Base-by-base conservation (phyloP, 2,888 invertebrate genomes). In the Ectemnius continuus region DNA sequence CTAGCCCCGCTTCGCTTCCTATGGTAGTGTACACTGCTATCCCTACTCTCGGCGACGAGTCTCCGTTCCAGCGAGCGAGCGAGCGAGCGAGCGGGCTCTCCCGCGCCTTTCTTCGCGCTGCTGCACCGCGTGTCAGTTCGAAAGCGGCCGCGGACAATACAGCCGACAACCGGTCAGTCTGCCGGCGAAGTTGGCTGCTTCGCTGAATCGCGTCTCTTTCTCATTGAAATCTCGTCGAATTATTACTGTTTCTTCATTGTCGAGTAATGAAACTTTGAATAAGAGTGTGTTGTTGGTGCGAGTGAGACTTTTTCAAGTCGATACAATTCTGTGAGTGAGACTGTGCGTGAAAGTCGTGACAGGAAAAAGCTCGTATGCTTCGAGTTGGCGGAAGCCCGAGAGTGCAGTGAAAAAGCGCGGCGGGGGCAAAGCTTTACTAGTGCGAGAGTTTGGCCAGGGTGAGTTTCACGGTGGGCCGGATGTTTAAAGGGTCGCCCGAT, bases 31-130 rank as follows among this genome's bases (percentile, higher is more conserved):
- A 52, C 14, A 52, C 3, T 56, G 36, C 3, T 48, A 47, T 75
- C 80, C 80, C 84, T 79, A 70, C 75, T 74, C 76, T 65, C 58
- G 52, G 3, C 23, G 2, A 23, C 23, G 23, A 23, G 48, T 73
- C 59, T 72, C 28, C 70, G 70, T 72, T 71, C 73, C 61, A 79
- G 71, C 77, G 78, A 68, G 73, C 75, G 57, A 72, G 72, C 75
- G 56, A 28, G 47, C 47, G 70, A 75, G 72, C 28, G 36, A 60
- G 63, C 72, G 59, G 66, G 62, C 74, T 87, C 88, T 86, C 88
- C 87, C 88, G 89, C 89, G 84, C 88, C 89, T 90, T 89, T 88
- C 89, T 88, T 89, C 87, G 84, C 83, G 85, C 86, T 82, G 81
- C 85, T 84, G 76, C 81, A 80, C 84, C 86, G 81, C 85, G 85